These are phyloP conservation scores for Gisinianus flammeolus DNA, from an alignment of 2,888 invertebrate genomes.

Conservation along the genomic window DNA sequence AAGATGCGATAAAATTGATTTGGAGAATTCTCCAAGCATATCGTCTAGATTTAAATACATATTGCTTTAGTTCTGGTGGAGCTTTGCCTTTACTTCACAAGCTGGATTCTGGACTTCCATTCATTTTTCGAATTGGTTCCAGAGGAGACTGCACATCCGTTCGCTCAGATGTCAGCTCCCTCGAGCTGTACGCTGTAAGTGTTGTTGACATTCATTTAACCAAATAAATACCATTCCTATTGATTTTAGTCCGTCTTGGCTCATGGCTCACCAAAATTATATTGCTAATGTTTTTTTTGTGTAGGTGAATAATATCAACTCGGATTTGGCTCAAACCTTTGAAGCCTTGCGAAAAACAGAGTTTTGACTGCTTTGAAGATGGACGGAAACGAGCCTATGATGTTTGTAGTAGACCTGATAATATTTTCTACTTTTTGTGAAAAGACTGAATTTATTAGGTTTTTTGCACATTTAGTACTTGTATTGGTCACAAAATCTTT, in stretches of 20 bases:
- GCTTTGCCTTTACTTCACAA: slow-evolving; percentile 60
- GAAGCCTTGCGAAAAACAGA: slow-evolving; percentile 24
- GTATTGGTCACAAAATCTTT: background rate
- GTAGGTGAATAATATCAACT: slow-evolving; percentile 57
- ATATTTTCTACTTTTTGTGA: background rate
- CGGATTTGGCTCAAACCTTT: slow-evolving; percentile 51
- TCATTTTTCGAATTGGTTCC: slow-evolving; percentile 61
- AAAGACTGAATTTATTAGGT: background rate
- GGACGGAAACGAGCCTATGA: background rate
- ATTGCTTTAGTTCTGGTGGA: slow-evolving; percentile 62
- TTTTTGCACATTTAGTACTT: too few relatives aligned
- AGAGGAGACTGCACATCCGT: slow-evolving; percentile 62
- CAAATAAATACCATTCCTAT: background rate
- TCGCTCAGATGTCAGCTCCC: slow-evolving; percentile 62
- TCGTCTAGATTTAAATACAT: slow-evolving; percentile 52
- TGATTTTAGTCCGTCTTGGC: background rate
- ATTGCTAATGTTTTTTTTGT: background rate
- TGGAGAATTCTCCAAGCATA: slow-evolving; percentile 60
- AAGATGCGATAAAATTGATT: slow-evolving; percentile 60
- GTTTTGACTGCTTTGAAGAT: background rate
- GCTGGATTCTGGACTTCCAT: slow-evolving; percentile 60
- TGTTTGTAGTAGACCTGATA: background rate
- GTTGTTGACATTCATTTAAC: background rate
- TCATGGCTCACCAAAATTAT: background rate
- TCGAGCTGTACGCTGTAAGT: slow-evolving; percentile 63